These are phyloP conservation scores for Nixonia krombeini DNA, from an alignment of 1,140 invertebrate species.

Conservation along the genomic window DNA sequence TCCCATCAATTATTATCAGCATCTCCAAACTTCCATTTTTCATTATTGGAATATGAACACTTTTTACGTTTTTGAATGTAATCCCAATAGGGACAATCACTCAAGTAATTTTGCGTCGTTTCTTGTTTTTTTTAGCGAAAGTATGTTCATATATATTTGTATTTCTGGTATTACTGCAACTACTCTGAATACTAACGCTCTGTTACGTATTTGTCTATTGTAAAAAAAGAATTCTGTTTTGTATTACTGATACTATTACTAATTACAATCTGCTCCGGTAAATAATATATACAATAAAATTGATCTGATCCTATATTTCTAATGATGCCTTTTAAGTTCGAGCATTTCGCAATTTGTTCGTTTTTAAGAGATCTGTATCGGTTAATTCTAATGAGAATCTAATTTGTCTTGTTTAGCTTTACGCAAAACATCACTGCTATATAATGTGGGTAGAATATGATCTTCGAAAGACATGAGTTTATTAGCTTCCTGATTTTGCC, in stretches of 20 bases:
- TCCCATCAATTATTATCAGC: too few relatives aligned
- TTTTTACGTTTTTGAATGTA: too few relatives aligned
- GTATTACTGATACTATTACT: neutral
- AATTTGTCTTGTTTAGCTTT: conserved; percentile 14
- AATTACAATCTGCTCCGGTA: conserved; percentile 1
- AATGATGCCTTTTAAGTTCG: too few relatives aligned
- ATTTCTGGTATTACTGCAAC: too few relatives aligned
- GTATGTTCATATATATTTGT: too few relatives aligned
- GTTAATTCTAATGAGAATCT: neutral
- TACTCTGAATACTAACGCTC: too few relatives aligned
- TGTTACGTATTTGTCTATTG: too few relatives aligned
- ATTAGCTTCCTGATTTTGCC: conserved; percentile 1
- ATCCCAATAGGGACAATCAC: too few relatives aligned
- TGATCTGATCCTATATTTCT: conserved; percentile 6
- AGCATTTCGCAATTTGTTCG: neutral
- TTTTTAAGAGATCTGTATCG: neutral
- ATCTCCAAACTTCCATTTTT: too few relatives aligned
- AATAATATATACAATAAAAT: conserved; percentile 21
- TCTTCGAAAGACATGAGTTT: conserved; percentile 2
- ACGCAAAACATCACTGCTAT: conserved; percentile 3
- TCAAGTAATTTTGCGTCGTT: too few relatives aligned
- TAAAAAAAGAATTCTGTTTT: neutral
- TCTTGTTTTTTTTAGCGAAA: too few relatives aligned
- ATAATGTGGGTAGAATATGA: conserved; percentile 1
- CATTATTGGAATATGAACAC: too few relatives aligned